Percentiles rank a stretch among this genome's conserved stretches.
Evolutionary conservation across 1,140 invertebrate genomes (phyloP).

Genomic region (Polypedilum vanderplanki): DNA sequence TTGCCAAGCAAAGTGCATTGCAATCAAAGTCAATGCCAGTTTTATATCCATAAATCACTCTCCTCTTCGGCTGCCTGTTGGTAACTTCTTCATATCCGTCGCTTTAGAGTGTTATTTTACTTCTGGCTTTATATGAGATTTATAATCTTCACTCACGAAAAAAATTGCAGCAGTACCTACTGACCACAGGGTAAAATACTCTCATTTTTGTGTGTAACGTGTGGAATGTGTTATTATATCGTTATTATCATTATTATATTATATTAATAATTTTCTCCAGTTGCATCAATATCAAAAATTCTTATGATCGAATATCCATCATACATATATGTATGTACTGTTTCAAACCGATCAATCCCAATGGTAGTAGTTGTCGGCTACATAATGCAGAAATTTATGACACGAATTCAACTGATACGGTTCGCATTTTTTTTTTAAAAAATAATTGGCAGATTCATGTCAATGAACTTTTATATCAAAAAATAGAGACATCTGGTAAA

Average conservation of each 20-base stretch:
- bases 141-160: neutral
- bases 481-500: neutral
- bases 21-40: constrained; percentile 22
- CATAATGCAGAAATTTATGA: neutral
- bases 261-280: constrained; percentile 25
- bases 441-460: neutral
- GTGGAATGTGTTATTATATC: constrained; percentile 24
- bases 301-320: constrained; percentile 12
- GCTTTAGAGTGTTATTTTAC: neutral
- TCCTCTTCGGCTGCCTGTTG: neutral
- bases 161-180: neutral
- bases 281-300: constrained; percentile 19
- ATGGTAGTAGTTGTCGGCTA: constrained; percentile 3
- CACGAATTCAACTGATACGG: neutral
- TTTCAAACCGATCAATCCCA: neutral
- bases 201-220: neutral
- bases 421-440: neutral
- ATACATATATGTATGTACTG: neutral
- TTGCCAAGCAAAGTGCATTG: neutral
- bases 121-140: constrained; percentile 27
- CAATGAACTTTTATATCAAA: neutral
- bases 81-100: neutral
- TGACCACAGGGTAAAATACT: neutral
- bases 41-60: constrained; percentile 26
- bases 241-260: constrained; percentile 29